Percentiles rank a stretch among this genome's conserved stretches.
These are phyloP conservation scores for Oryctolagus cuniculus DNA, from an alignment of 2,113 vertebrate genomes.

Conservation along the genomic window mOryCun1.1 NC_091436.1:54510001-54510500, in stretches of 20 bases:
- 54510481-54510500: too few species aligned
- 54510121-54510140: not conserved
- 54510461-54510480: too few species aligned
- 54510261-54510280: not conserved
- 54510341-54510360: not conserved
- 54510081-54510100: not conserved
- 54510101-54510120: not conserved
- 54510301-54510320: accelerated
- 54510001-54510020: too few species aligned
- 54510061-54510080: too few species aligned
- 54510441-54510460: too few species aligned
- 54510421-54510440: too few species aligned
- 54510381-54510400: too few species aligned
- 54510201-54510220: not conserved
- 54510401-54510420: too few species aligned
- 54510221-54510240: accelerated
- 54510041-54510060: too few species aligned
- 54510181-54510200: not conserved
- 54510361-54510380: too few species aligned
- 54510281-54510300: not conserved
- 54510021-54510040: too few species aligned
- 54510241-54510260: accelerated
- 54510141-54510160: not conserved
- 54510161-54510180: not conserved
- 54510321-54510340: not conserved